These are phyloP conservation scores for Asobara japonica DNA, from an alignment of 1,140 invertebrate genomes.

Conservation along the genomic window DNA sequence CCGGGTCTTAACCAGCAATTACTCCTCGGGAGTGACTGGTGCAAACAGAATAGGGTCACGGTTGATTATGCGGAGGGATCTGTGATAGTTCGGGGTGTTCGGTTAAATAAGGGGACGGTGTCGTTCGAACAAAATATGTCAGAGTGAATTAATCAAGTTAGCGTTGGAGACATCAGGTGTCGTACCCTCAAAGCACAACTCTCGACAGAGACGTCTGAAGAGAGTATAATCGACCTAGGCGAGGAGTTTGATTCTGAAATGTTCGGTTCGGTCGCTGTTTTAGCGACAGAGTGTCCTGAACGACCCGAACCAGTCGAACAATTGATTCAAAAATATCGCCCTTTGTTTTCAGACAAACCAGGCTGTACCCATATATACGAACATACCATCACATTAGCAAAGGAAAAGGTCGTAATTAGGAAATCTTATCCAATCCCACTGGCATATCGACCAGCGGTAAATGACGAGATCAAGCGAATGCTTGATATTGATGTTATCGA, in stretches of 20 bases:
- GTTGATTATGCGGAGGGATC: slow-evolving; percentile 26
- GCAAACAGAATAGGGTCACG: slow-evolving; percentile 22
- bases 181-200: too few relatives aligned
- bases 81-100: not conserved
- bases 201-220: too few relatives aligned
- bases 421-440: slow-evolving; percentile 22
- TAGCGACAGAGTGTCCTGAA: too few relatives aligned
- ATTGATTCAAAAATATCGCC: not conserved
- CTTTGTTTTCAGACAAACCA: not conserved
- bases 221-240: too few relatives aligned
- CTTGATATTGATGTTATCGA: slow-evolving; percentile 21
- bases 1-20: too few relatives aligned
- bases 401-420: slow-evolving; percentile 9
- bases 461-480: slow-evolving; percentile 22
- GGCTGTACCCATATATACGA: slow-evolving; percentile 15
- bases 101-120: not conserved
- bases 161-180: not conserved
- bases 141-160: not conserved
- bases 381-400: slow-evolving; percentile 5
- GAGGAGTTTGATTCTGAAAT: too few relatives aligned
- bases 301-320: too few relatives aligned
- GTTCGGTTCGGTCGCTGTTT: too few relatives aligned
- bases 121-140: slow-evolving; percentile 13
- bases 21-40: too few relatives aligned
- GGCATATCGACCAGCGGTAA: not conserved